Evolutionary conservation across 64 coral and sea anemone genomes (phyloP), one percentile per base, ranked within the genome.

Genomic region (Cladopsammia gracilis): DNA sequence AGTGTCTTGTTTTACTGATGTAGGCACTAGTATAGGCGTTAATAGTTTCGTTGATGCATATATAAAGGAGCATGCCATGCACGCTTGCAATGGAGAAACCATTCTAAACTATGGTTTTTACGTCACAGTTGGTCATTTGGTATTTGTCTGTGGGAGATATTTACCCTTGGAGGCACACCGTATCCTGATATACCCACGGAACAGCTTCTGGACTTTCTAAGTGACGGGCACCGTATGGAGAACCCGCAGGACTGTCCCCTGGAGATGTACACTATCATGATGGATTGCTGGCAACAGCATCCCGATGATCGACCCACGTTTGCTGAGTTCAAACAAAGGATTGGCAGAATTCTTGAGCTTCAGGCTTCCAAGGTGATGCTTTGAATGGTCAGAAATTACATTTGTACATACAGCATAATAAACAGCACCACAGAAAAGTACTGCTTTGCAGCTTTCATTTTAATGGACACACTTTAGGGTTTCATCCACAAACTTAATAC

Each of bases 111-210:
- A 16, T 73, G 15, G 15, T 22, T 16, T 56, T 23, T 19, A 15
- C n/a, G 13, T 75, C 49, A 1, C 54, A 91, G 89, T 12, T 91
- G 89, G 89, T 91, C 89, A 4, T 91, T 91, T 91, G 89, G 89
- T 62, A 48, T 91, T 45, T 69, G 67, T 11, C 49, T 91, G 54
- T 91, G 89, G 89, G 89, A 91, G 79, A 91, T 91, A 22, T 91
- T 91, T 42, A 91, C 89, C 4, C 65, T 91, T 15, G 89, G 89
- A 0, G 89, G 67, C 0, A 44, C 62, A 11, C 89, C 89, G 13
- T 91, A 91, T 71, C 78, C 89, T 34, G 18, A 9, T 0, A 22
- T 75, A 1, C 53, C 78, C 7, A 47, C 47, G 9, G 78, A 61
- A 60, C 5, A 50, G 3, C 53, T 91, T 19, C n/a, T 65, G 53